Percentiles rank a stretch among this genome's conserved stretches.
Evolutionary conservation across 2,113 vertebrate genomes (phyloP).

Genomic region (Jaculus jaculus): DNA sequence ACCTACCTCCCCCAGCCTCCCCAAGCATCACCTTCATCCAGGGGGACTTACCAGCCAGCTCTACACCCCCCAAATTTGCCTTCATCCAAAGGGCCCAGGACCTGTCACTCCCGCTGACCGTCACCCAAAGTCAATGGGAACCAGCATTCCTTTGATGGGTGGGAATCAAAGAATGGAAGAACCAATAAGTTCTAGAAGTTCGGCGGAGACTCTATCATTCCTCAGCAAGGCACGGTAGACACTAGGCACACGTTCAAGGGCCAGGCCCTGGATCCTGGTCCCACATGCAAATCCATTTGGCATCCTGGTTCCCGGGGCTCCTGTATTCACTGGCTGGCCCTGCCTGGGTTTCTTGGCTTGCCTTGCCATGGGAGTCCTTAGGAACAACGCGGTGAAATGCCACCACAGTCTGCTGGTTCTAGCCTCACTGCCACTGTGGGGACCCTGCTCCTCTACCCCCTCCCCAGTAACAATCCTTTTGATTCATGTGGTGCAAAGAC

Average conservation of each 20-base stretch:
- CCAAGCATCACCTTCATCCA: background rate
- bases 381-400: background rate
- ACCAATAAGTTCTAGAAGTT: background rate
- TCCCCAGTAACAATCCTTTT: background rate
- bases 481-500: constrained; percentile 20
- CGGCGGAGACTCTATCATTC: background rate
- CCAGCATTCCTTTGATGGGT: background rate
- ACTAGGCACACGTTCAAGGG: background rate
- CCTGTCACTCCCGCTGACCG: accelerated
- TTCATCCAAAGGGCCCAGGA: background rate
- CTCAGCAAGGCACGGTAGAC: background rate
- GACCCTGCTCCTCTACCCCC: constrained; percentile 26
- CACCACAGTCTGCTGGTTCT: background rate
- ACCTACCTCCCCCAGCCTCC: background rate
- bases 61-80: accelerated
- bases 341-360: background rate
- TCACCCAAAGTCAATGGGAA: background rate
- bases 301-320: background rate
- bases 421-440: background rate
- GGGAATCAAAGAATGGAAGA: background rate
- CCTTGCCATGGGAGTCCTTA: background rate
- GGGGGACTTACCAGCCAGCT: background rate
- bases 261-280: background rate
- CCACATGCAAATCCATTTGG: accelerated
- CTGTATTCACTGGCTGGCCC: accelerated